These are phyloP conservation scores for Phyllotreta striolata DNA, from an alignment of 2,888 invertebrate species.

Conservation along the genomic window DNA sequence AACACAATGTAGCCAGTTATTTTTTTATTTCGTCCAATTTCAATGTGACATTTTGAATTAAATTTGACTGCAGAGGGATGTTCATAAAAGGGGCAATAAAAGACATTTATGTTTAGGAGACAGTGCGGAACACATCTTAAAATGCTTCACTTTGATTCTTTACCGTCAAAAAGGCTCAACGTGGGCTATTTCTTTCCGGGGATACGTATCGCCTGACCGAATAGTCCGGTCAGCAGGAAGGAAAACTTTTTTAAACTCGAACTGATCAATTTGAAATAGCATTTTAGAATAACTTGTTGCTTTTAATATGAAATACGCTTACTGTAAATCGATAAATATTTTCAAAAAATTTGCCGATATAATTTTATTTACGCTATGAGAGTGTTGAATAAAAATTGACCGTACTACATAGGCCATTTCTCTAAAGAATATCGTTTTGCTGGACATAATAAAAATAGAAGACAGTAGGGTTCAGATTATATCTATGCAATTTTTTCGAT, in stretches of 20 bases:
- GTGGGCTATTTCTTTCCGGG: conserved; percentile 27
- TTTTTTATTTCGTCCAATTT: conserved; percentile 52
- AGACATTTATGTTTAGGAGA: conserved; percentile 57
- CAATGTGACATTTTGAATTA: conserved; percentile 58
- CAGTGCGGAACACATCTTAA: conserved; percentile 51
- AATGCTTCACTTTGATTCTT: conserved; percentile 50
- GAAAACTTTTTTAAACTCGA: no score
- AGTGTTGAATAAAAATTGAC: no score
- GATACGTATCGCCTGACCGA: conserved; percentile 7
- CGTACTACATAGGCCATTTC: background rate
- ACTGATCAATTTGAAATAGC: no score
- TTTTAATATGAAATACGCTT: no score
- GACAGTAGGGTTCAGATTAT: conserved; percentile 13
- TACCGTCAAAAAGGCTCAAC: conserved; percentile 34
- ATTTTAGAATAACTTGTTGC: no score
- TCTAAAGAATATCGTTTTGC: conserved; percentile 23
- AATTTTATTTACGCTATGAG: no score
- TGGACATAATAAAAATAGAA: conserved; percentile 30
- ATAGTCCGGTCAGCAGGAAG: conserved; percentile 3
- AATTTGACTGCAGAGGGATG: conserved; percentile 57
- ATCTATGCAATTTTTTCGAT: conserved; percentile 21
- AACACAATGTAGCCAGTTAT: conserved; percentile 42
- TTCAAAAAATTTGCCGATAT: no score
- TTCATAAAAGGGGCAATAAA: conserved; percentile 56
- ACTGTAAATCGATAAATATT: no score